Evolutionary conservation across 2,113 vertebrate genomes (phyloP), one percentile per base, ranked within the genome.

Genomic region (Rhinolophus ferrumequinum): DNA sequence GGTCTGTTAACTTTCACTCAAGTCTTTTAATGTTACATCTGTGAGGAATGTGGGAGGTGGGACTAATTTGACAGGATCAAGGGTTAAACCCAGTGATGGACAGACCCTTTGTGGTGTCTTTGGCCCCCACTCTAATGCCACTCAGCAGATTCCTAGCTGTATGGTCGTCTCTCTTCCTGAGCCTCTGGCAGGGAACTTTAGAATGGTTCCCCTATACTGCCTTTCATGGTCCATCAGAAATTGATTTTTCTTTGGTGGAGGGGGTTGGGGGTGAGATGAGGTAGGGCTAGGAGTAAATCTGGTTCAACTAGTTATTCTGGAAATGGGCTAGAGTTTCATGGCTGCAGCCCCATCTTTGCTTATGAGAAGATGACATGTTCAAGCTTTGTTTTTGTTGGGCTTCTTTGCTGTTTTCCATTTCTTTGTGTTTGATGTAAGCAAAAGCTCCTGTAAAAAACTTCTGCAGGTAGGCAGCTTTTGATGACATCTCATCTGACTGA

Each of bases 11-110:
- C 95, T 98, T 96, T 97, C 75, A 93, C 96, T 97, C 66, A 70
- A 92, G 79, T 95, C 95, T 98, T 97, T 98, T 98, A 97, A 97
- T 97, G 95, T 97, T 98, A 97, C 94, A 97, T 98, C 92, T 96
- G 88, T 16, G 67, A 96, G 95, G 97, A 98, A 96, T 97, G 97
- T 8, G 1, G 76, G 80, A 97, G 93, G 97, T 95, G 93, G 94
- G 76, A 96, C 96, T 97, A 93, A 97, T 95, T 86, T 95, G 94
- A 95, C 92, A 97, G 94, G 97, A 94, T 97, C 97, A 97, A 95
- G 95, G 95, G 96, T 97, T 98, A 98, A 97, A 24, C 75, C 58
- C 70, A 80, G 28, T 89, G 73, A 96, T 9, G 58, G 93, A 87
- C 86, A 96, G 92, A 95, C 47, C n/a, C 64, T 97, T 92, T 93